Conservation (phyloP, 2,888 invertebrate species). For the Diarsia rubi region DNA sequence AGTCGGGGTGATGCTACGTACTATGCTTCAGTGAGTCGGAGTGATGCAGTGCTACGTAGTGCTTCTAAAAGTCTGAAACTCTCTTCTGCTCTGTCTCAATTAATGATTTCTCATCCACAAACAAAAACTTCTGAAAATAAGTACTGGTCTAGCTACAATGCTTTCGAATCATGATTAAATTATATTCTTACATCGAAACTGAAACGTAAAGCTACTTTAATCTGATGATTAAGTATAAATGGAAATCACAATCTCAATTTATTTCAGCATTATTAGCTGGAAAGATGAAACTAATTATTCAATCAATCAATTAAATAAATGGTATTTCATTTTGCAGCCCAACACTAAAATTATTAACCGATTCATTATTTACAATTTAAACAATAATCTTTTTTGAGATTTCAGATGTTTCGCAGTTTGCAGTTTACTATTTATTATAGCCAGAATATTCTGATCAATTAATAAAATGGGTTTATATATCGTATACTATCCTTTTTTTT, state of each 20-base stretch:
- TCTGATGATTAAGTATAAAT: not conserved
- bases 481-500: not conserved
- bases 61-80: too few species aligned
- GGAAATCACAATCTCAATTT: not conserved
- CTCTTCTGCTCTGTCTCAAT: too few species aligned
- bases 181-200: too few species aligned
- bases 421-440: not conserved
- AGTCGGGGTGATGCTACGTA: too few species aligned
- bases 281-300: not conserved
- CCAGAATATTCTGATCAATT: not conserved
- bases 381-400: not conserved
- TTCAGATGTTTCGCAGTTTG: not conserved
- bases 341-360: not conserved
- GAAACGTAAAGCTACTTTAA: not conserved
- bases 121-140: too few species aligned
- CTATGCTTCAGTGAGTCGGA: too few species aligned
- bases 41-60: too few species aligned
- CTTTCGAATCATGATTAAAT: too few species aligned
- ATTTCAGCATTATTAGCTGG: not conserved
- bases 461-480: not conserved
- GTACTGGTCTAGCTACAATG: too few species aligned
- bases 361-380: conserved; percentile 2
- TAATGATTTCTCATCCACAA: too few species aligned
- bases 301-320: not conserved
- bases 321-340: not conserved